Percentiles rank a stretch among this genome's conserved stretches.
Conservation (phyloP, 2,797 vertebrate species). For the Phylloscopus collybita region DNA sequence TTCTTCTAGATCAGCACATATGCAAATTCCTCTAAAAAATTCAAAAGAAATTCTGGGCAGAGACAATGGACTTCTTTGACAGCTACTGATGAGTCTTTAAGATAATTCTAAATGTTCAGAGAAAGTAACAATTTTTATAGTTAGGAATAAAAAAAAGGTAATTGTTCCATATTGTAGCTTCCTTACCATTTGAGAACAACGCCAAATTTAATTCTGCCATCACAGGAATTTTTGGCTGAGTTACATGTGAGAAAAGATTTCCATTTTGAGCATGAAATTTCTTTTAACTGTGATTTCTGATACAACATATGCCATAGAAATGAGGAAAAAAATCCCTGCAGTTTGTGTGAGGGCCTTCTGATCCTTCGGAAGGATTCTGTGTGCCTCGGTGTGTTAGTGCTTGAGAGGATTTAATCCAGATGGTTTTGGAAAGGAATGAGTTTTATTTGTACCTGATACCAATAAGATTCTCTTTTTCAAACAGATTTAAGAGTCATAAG, state of each 20-base stretch:
- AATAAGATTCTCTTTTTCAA: conserved; percentile 37
- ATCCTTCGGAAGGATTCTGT: not conserved
- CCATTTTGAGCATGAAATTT: conserved; percentile 50
- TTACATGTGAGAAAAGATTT: conserved; percentile 62
- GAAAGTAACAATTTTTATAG: conserved; percentile 32
- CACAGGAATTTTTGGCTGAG: conserved; percentile 56
- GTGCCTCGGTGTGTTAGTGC: not conserved
- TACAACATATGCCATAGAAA: conserved; percentile 50
- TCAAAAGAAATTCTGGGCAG: not conserved
- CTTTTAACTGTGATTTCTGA: conserved; percentile 43
- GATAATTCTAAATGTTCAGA: conserved; percentile 18
- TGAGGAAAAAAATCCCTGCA: not conserved
- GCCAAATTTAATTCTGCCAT: conserved; percentile 51
- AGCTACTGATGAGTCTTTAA: not conserved
- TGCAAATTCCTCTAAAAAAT: conserved; percentile 1
- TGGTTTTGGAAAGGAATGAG: conserved; percentile 7
- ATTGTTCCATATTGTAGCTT: conserved; percentile 48
- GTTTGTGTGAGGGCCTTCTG: not conserved
- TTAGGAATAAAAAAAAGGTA: conserved; percentile 5
- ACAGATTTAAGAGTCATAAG: not conserved
- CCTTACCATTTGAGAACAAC: conserved; percentile 40
- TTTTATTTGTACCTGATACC: conserved; percentile 16
- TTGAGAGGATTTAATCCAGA: not conserved
- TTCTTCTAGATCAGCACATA: conserved; percentile 8
- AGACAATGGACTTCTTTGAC: conserved; percentile 6